Conservation (phyloP, 2,113 vertebrate genomes). For the Pithys albifrons region DNA sequence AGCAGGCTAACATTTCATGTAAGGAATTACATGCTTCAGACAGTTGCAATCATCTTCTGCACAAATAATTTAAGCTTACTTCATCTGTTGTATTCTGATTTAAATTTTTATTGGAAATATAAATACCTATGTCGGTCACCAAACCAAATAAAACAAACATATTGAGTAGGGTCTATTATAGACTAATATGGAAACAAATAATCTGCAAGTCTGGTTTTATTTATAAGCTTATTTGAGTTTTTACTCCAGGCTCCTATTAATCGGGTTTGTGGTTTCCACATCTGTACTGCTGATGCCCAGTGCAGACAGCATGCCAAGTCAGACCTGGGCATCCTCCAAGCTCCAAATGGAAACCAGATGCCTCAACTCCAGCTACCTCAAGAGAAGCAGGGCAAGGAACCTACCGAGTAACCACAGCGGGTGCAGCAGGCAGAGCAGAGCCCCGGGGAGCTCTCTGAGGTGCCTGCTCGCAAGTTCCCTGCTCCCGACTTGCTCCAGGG, state of each 20-base stretch:
- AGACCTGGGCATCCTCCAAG: constrained; percentile 65
- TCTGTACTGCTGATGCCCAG: constrained; percentile 66
- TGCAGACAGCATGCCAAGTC: constrained; percentile 51
- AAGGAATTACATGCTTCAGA: constrained; percentile 51
- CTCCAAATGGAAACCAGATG: constrained; percentile 53
- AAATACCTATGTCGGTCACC: constrained; percentile 61
- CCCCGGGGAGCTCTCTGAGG: constrained; percentile 38
- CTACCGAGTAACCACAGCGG: constrained; percentile 41
- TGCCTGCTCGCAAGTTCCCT: constrained; percentile 47
- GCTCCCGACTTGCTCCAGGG: constrained; percentile 53
- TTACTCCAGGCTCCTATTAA: constrained; percentile 64
- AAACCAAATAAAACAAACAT: constrained; percentile 71
- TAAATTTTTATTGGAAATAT: constrained; percentile 68
- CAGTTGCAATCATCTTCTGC: constrained; percentile 55
- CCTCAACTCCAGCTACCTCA: constrained; percentile 34
- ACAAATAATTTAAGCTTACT: constrained; percentile 55
- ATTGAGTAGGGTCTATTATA: constrained; percentile 69
- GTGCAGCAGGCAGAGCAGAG: constrained; percentile 37
- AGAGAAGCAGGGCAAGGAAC: constrained; percentile 46
- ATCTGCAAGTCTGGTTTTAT: constrained; percentile 67
- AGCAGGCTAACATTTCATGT: constrained; percentile 49
- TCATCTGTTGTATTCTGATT: constrained; percentile 56
- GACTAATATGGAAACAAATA: constrained; percentile 70
- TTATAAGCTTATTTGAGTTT: constrained; percentile 68
- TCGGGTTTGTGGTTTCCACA: constrained; percentile 69